Evolutionary conservation across 2,113 vertebrate species (phyloP).

Genomic region (Leptodactylus fuscus): DNA sequence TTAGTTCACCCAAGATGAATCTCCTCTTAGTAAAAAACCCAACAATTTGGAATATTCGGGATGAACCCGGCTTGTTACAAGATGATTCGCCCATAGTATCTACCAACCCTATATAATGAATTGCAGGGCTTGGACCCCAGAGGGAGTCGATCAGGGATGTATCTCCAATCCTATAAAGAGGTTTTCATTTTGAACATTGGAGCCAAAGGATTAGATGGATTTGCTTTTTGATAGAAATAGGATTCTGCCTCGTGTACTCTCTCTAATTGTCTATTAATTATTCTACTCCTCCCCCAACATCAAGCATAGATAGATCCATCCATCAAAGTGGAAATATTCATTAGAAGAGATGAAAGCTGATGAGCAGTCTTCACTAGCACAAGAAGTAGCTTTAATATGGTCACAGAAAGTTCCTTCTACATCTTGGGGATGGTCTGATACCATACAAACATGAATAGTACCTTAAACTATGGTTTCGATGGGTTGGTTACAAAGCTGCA

Average conservation of each 20-base stretch:
- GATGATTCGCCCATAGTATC: no score
- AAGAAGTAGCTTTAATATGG: background rate
- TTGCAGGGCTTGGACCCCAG: no score
- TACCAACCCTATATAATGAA: no score
- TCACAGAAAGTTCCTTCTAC: background rate
- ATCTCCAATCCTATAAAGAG: no score
- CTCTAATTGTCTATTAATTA: conserved; percentile 8
- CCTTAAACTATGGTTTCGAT: no score
- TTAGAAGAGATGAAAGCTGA: conserved; percentile 4
- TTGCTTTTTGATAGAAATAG: conserved; percentile 7
- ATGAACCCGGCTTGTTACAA: no score
- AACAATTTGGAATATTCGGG: no score
- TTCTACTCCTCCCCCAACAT: background rate
- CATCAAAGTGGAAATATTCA: conserved; percentile 14
- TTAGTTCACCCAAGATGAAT: no score
- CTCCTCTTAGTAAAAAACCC: no score
- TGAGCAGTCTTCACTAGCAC: conserved; percentile 5
- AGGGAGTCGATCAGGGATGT: no score
- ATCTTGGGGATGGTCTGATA: background rate
- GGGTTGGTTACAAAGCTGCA: no score
- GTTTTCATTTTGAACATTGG: no score
- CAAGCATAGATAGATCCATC: background rate
- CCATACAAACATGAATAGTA: background rate
- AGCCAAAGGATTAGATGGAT: background rate
- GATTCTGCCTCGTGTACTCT: background rate